Percentiles rank a stretch among this genome's conserved stretches.
Conservation (phyloP, 1,140 invertebrate genomes). For the Neotoxoptera formosana region DNA sequence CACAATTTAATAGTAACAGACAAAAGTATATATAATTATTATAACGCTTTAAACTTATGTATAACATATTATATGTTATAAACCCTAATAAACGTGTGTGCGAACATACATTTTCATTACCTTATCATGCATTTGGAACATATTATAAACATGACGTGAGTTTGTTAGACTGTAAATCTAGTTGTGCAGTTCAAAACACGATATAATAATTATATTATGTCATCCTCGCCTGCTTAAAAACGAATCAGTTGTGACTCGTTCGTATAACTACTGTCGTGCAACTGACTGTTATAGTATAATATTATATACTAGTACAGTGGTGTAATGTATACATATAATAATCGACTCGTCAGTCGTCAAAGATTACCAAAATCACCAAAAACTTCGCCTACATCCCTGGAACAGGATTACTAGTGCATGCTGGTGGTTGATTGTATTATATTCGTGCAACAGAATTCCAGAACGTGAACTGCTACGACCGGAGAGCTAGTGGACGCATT, state of each 20-base stretch:
- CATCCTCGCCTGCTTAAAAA: no score
- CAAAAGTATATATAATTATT: background rate
- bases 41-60: background rate
- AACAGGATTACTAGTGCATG: background rate
- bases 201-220: no score
- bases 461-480: background rate
- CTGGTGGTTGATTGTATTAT: background rate
- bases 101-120: background rate
- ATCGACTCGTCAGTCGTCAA: background rate
- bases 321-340: background rate
- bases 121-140: background rate
- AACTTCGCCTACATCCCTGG: background rate
- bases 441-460: no score
- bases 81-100: background rate
- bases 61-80: background rate
- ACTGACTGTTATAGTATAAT: background rate
- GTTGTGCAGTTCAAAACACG: background rate
- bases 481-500: background rate
- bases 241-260: background rate
- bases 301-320: no score
- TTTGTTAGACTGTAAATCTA: background rate
- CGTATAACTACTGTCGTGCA: background rate
- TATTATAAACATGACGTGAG: background rate
- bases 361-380: background rate
- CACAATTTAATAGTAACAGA: background rate